These are phyloP conservation scores for Drosophila flavopinicola DNA, from an alignment of 2,888 invertebrate species.

Conservation along the genomic window DNA sequence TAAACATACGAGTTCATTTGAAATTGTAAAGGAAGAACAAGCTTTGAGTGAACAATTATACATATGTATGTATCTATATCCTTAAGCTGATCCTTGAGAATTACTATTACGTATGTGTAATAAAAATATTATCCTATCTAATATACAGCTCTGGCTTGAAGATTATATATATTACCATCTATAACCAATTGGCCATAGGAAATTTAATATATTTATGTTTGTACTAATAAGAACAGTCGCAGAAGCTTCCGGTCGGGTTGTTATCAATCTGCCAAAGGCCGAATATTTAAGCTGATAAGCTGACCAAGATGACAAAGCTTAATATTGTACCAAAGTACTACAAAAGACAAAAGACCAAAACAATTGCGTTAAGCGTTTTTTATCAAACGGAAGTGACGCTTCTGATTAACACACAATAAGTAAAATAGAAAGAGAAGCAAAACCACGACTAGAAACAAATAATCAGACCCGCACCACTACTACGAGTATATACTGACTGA, in stretches of 20 bases:
- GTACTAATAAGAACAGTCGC: constrained; percentile 5
- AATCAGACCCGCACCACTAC: constrained; percentile 25
- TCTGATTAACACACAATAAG: not conserved
- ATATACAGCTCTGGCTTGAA: no score
- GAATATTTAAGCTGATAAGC: constrained; percentile 37
- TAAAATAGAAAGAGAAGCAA: not conserved
- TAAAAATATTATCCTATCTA: not conserved
- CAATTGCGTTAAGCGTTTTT: not conserved
- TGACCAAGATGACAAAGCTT: constrained; percentile 18
- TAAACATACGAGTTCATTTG: not conserved
- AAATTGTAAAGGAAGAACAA: no score
- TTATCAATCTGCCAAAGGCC: constrained; percentile 27
- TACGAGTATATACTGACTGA: not conserved
- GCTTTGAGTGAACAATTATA: no score
- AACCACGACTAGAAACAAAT: not conserved
- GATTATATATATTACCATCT: not conserved
- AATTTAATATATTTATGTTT: no score
- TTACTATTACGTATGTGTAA: no score
- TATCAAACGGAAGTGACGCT: constrained; percentile 50
- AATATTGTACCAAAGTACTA: constrained; percentile 12
- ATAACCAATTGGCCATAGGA: no score
- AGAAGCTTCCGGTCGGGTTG: constrained; percentile 35
- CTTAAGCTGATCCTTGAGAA: no score
- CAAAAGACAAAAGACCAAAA: constrained; percentile 12
- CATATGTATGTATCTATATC: no score